These are phyloP conservation scores for Drosophila rellima DNA, from an alignment of 2,888 invertebrate species.

Conservation along the genomic window DNA sequence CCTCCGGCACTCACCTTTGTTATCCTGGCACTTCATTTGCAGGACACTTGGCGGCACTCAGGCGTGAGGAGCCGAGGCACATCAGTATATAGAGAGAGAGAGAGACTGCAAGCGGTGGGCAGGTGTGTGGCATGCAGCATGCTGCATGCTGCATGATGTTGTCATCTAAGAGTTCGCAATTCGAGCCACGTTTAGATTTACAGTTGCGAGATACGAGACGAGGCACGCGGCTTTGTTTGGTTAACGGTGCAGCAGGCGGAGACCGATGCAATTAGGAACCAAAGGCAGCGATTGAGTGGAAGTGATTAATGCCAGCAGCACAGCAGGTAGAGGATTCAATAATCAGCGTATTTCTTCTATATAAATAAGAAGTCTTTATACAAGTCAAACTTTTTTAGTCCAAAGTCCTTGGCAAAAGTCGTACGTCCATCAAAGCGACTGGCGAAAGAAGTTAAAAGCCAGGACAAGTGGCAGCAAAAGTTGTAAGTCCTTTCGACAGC, in stretches of 20 bases:
- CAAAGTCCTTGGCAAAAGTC: constrained; percentile 40
- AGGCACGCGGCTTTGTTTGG: constrained; percentile 55
- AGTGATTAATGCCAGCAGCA: constrained; percentile 62
- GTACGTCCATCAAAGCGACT: constrained; percentile 47
- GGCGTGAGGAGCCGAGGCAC: constrained; percentile 34
- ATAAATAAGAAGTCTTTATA: neutral
- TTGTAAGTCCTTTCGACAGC: constrained; percentile 81
- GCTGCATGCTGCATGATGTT: constrained; percentile 38
- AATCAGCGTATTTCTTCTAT: constrained; percentile 17
- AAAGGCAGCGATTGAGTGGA: constrained; percentile 58
- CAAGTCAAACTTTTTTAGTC: constrained; percentile 41
- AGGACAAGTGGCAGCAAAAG: constrained; percentile 66
- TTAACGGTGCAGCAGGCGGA: constrained; percentile 42
- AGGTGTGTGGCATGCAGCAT: constrained; percentile 59
- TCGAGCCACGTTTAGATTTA: constrained; percentile 64
- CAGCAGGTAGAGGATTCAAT: constrained; percentile 31
- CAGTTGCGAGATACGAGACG: constrained; percentile 40
- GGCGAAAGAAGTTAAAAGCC: constrained; percentile 61
- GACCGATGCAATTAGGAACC: constrained; percentile 63
- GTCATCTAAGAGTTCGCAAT: constrained; percentile 54
- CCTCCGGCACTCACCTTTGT: constrained; percentile 31
- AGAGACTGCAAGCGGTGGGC: constrained; percentile 22
- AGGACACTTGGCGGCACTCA: constrained; percentile 54
- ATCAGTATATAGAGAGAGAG: constrained; percentile 5
- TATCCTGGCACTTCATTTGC: constrained; percentile 52